These are phyloP conservation scores for Centropus unirufus DNA, from an alignment of 2,113 vertebrate genomes.

Conservation along the genomic window DNA sequence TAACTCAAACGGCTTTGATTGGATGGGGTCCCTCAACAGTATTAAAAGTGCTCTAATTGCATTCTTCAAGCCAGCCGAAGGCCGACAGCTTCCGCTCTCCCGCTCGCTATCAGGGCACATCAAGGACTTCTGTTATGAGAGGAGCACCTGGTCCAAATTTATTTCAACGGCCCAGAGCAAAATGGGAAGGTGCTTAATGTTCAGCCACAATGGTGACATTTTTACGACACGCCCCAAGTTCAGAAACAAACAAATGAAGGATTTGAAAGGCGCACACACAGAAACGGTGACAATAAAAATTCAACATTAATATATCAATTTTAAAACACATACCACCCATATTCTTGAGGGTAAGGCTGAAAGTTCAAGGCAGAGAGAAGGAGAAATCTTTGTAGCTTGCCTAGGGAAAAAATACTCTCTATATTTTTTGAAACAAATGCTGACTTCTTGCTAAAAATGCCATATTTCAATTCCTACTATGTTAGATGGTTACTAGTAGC, in stretches of 20 bases:
- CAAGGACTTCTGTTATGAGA: conserved; percentile 83
- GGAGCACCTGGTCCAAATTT: conserved; percentile 87
- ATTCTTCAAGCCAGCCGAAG: conserved; percentile 83
- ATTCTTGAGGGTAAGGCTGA: conserved; percentile 76
- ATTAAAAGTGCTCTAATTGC: conserved; percentile 84
- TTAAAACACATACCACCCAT: conserved; percentile 84
- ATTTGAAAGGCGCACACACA: conserved; percentile 83
- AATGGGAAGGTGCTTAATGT: conserved; percentile 91
- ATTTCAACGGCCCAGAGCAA: conserved; percentile 85
- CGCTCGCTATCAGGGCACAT: conserved; percentile 86
- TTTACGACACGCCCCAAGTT: conserved; percentile 89
- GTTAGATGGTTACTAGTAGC: not conserved
- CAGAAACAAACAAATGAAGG: conserved; percentile 85
- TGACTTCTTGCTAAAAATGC: not conserved
- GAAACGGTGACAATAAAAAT: conserved; percentile 85
- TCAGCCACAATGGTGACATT: conserved; percentile 95
- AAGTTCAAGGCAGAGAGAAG: conserved; percentile 72
- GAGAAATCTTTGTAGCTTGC: not conserved
- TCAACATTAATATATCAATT: conserved; percentile 85
- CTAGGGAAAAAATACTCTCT: not conserved
- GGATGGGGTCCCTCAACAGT: conserved; percentile 76
- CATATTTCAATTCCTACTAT: not conserved
- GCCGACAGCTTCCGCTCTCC: conserved; percentile 83
- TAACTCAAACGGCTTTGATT: conserved; percentile 72
- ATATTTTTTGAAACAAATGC: not conserved